phyloP scores from a whole-genome alignment of 2,888 invertebrate species.

The Chrysolina haemoptera region DNA sequence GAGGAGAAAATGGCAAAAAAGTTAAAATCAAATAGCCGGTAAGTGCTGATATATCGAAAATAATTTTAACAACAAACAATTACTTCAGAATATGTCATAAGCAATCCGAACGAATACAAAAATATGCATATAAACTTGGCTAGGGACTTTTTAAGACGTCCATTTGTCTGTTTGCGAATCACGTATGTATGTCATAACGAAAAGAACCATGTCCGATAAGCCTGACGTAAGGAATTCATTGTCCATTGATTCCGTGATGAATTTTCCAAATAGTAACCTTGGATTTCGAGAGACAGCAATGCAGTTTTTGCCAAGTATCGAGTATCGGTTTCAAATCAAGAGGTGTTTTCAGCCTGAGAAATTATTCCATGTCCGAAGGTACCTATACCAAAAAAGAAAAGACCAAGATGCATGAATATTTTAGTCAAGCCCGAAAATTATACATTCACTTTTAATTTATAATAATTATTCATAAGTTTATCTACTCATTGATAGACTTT shows the following conservation, averaged over 20 bases:
- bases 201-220: slow-evolving; percentile 4
- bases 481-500: too few species aligned
- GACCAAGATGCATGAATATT: too few species aligned
- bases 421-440: too few species aligned
- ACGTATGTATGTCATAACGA: slow-evolving; percentile 16
- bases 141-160: slow-evolving; percentile 11
- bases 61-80: background rate
- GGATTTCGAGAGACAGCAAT: background rate
- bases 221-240: slow-evolving; percentile 19
- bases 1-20: too few species aligned
- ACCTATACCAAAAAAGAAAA: too few species aligned
- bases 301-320: background rate
- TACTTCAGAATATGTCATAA: slow-evolving; percentile 2
- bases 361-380: background rate
- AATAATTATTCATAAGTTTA: too few species aligned
- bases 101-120: slow-evolving; percentile 5
- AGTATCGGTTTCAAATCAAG: background rate
- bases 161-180: background rate
- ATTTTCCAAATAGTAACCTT: slow-evolving; percentile 17
- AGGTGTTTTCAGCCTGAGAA: background rate
- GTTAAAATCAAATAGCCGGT: too few species aligned
- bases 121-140: slow-evolving; percentile 17
- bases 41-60: background rate
- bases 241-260: slow-evolving; percentile 9
- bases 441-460: too few species aligned